Evolutionary conservation across 2,797 vertebrate species (phyloP).

Genomic region (Aplochiton taeniatus): DNA sequence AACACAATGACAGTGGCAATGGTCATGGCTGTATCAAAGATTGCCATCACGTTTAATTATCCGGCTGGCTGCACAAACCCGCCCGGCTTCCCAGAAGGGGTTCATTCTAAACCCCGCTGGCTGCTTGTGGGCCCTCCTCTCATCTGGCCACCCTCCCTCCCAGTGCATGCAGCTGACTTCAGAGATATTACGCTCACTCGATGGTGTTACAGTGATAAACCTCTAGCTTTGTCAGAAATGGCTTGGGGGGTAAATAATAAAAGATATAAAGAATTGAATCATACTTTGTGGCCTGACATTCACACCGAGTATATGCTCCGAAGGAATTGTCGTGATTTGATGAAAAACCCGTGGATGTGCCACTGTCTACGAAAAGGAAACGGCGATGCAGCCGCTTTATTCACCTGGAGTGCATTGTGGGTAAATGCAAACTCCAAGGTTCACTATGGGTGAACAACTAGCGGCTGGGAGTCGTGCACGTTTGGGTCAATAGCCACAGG

Average conservation of each 20-base stretch:
- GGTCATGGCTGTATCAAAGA: constrained; percentile 65
- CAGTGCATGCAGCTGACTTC: constrained; percentile 48
- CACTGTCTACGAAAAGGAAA: too few species aligned
- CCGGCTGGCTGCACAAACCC: constrained; percentile 66
- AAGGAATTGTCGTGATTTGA: neutral
- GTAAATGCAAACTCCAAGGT: constrained; percentile 22
- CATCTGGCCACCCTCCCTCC: constrained; percentile 40
- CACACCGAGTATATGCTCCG: too few species aligned
- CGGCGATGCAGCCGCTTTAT: too few species aligned
- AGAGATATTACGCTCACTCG: constrained; percentile 31
- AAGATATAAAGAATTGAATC: constrained; percentile 1
- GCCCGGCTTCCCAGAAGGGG: constrained; percentile 58
- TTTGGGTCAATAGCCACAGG: constrained; percentile 21
- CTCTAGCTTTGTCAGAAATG: neutral
- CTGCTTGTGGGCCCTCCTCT: constrained; percentile 20
- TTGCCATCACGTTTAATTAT: constrained; percentile 72
- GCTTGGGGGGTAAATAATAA: too few species aligned
- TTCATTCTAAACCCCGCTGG: too few species aligned
- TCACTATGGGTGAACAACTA: constrained; percentile 5
- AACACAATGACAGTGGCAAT: constrained; percentile 39
- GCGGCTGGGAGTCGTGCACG: constrained; percentile 14
- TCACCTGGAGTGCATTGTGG: neutral
- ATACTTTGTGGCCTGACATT: neutral
- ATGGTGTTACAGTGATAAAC: constrained; percentile 46
- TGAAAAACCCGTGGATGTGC: neutral